Evolutionary conservation across 2,113 vertebrate genomes (phyloP).

Genomic region (Aptenodytes forsteri): DNA sequence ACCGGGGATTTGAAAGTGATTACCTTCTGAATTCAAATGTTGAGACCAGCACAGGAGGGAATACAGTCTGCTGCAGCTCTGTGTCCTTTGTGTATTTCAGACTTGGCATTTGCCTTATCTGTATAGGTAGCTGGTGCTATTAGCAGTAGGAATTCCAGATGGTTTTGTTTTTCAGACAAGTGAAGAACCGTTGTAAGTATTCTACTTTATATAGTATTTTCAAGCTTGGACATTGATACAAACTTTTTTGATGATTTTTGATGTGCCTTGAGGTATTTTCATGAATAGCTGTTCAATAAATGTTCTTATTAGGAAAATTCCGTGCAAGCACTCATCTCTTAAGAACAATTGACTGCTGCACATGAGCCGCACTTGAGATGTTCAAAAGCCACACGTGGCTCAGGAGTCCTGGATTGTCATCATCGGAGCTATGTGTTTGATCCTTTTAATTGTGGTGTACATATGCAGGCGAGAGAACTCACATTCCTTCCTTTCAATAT

Average conservation of each 20-base stretch:
- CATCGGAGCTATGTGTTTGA: neutral
- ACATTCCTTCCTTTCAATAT: neutral
- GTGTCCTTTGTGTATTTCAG: neutral
- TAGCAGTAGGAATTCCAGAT: neutral
- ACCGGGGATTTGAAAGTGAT: conserved; percentile 8
- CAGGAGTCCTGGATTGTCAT: neutral
- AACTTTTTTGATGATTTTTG: neutral
- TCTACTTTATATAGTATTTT: neutral
- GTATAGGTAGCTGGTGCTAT: neutral
- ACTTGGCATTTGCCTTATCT: neutral
- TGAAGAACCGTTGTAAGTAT: neutral
- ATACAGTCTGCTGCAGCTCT: neutral
- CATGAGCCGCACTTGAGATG: neutral
- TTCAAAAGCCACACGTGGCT: neutral
- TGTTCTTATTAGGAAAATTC: neutral
- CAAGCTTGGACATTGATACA: neutral
- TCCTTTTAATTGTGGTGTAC: neutral
- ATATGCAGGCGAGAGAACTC: neutral
- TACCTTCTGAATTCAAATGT: conserved; percentile 8
- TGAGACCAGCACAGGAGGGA: neutral
- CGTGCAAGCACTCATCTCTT: neutral
- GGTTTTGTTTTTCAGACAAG: neutral
- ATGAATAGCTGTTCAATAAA: neutral
- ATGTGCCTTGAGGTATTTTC: neutral
- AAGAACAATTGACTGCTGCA: neutral